Evolutionary conservation across 2,797 vertebrate species (phyloP), one percentile per base, ranked within the genome.

Genomic region (Semaprochilodus insignis): DNA sequence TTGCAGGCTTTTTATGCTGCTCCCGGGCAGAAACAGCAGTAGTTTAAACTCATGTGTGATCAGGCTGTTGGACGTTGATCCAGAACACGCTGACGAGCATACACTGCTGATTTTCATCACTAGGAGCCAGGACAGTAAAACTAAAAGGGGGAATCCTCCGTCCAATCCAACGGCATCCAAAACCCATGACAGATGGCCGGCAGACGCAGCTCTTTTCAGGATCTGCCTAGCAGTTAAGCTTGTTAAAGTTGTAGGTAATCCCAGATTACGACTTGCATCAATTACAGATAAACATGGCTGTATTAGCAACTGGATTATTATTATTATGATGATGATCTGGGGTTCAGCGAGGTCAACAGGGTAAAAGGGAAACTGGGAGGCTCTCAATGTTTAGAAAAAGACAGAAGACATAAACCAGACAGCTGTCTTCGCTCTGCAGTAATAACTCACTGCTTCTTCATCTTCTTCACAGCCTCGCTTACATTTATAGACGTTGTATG

Each of bases 321-420:
- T 81, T 60, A 75, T 3, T 71, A 57, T 51, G 36, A 27, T 81
- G 54, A 75, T 72, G 31, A 66, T 44, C 44, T 60, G 6, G 19
- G 23, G n/a, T 55, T 23, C 0, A 60, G 14, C 48, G 57, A 73
- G 71, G 80, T 85, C 74, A 86, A 2, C 25, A n/a, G 65, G 55
- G 40, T 79, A 70, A 62, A 81, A 34, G 17, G 36, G 52, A 84
- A 80, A 80, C 27, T 14, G 52, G 55, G 52, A 78, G n/a, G 25
- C 69, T 8, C 16, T 59, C 21, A 23, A 27, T 80, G 78, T 69
- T 86, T 86, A 63, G 60, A 83, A 75, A 62, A 17, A 34, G 69
- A 62, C 44, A 81, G 44, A 70, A 82, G 82, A 75, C 52, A 44
- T 82, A 79, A 83, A 85, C 82, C 83, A 84, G 82, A 74, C 72